These are phyloP conservation scores for Eupeodes corollae DNA, from an alignment of 1,140 invertebrate genomes.

Conservation along the genomic window DNA sequence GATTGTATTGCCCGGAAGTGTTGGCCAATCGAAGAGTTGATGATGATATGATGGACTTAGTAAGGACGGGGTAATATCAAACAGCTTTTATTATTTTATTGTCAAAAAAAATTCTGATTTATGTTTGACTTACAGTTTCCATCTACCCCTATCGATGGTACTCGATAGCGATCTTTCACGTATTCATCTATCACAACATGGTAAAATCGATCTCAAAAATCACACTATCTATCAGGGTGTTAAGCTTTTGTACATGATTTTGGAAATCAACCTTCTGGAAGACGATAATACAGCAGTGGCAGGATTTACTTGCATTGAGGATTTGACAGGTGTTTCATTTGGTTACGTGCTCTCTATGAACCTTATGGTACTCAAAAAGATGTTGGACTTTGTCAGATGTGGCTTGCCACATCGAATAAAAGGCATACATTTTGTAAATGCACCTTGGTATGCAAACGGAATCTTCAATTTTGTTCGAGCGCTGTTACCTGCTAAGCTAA, in stretches of 20 bases:
- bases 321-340: constrained; percentile 37
- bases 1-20: too few species aligned
- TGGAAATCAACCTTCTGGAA: constrained; percentile 38
- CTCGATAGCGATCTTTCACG: constrained; percentile 38
- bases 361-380: constrained; percentile 38
- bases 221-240: constrained; percentile 33
- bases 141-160: constrained; percentile 32
- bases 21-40: too few species aligned
- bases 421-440: constrained; percentile 44
- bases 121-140: too few species aligned
- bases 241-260: constrained; percentile 38
- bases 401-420: constrained; percentile 44
- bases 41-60: too few species aligned
- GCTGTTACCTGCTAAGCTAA: constrained; percentile 43
- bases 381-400: constrained; percentile 38
- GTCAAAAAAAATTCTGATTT: too few species aligned
- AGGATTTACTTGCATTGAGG: constrained; percentile 40
- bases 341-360: constrained; percentile 42
- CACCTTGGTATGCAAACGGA: constrained; percentile 39
- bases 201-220: constrained; percentile 39
- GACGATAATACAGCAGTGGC: constrained; percentile 38
- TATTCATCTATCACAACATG: constrained; percentile 40
- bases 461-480: constrained; percentile 40
- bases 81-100: too few species aligned
- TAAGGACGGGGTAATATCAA: too few species aligned